These are phyloP conservation scores for Tautogolabrus adspersus DNA, from an alignment of 2,113 vertebrate species.

Conservation along the genomic window DNA sequence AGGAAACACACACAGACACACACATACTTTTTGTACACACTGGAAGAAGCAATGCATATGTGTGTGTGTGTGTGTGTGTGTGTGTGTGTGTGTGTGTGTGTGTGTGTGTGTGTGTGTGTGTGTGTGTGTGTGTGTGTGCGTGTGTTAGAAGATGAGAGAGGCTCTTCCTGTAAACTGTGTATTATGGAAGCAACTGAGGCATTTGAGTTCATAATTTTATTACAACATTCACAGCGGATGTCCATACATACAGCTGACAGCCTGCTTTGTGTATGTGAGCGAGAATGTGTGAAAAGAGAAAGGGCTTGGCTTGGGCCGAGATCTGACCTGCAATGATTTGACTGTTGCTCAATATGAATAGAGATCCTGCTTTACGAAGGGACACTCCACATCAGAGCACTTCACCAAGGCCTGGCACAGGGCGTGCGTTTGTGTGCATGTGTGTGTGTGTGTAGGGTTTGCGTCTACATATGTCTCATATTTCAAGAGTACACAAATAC, in stretches of 20 bases:
- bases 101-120: constrained; percentile 5
- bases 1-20: constrained; percentile 32
- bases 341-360: constrained; percentile 13
- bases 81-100: background rate
- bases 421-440: background rate
- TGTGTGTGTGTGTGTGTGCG: background rate
- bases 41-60: constrained; percentile 8
- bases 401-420: constrained; percentile 4
- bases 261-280: background rate
- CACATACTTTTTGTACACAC: background rate
- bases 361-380: constrained; percentile 32
- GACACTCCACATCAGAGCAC: constrained; percentile 39
- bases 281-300: background rate
- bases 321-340: constrained; percentile 33
- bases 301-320: constrained; percentile 17
- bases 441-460: background rate
- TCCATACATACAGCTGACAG: background rate
- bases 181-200: too few species aligned
- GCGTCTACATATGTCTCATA: too few species aligned
- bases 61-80: constrained; percentile 1
- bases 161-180: background rate
- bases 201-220: background rate
- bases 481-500: background rate
- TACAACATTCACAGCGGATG: background rate
- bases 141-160: background rate